Conservation (phyloP, 1,140 invertebrate species). For the Apis mellifera region DNA sequence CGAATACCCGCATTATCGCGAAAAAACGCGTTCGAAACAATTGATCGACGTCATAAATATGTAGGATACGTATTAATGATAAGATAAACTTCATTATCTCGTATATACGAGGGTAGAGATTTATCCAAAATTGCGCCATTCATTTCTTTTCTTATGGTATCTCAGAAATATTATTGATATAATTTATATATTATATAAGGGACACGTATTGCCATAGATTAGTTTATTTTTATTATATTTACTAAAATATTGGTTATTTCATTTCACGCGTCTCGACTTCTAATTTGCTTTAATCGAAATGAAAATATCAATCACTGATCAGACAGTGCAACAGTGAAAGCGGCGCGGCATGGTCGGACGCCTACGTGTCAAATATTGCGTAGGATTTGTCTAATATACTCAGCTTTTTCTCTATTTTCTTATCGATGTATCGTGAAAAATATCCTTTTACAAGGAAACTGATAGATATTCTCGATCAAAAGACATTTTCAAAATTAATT, state of each 20-base stretch:
- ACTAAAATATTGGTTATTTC: neutral
- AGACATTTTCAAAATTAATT: no score
- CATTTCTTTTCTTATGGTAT: neutral
- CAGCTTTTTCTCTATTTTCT: neutral
- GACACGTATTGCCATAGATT: no score
- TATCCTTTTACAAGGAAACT: neutral
- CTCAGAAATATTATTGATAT: neutral
- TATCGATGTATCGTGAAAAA: no score
- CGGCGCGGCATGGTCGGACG: conserved; percentile 3
- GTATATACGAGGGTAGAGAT: neutral
- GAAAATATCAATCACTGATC: conserved; percentile 14
- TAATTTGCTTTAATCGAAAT: conserved; percentile 2
- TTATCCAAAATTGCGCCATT: neutral
- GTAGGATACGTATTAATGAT: conserved; percentile 11
- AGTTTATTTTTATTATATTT: neutral
- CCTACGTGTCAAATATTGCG: conserved; percentile 17
- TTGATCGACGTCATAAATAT: conserved; percentile 19
- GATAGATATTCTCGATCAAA: neutral
- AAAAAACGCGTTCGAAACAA: conserved; percentile 20
- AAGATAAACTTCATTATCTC: neutral
- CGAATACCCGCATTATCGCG: conserved; percentile 42
- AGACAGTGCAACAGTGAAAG: conserved; percentile 25
- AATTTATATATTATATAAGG: neutral
- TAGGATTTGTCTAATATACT: neutral
- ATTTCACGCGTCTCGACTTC: neutral